Evolutionary conservation across 2,797 vertebrate species (phyloP).

Genomic region (Pseudochromis fuscus): DNA sequence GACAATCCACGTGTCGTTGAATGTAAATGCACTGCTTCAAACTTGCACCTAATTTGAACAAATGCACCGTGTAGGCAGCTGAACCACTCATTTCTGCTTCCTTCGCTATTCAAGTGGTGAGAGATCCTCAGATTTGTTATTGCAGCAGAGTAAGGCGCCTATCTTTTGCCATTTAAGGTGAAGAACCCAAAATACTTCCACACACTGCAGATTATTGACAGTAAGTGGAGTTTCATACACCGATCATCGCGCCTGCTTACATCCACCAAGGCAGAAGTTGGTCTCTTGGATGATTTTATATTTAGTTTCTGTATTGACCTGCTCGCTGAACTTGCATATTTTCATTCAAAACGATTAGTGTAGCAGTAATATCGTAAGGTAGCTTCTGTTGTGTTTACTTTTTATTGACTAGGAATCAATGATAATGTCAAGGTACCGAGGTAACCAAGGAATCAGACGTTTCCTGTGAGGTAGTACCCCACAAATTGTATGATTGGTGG

Average conservation of each 20-base stretch:
- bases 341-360: background rate
- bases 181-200: background rate
- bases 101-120: background rate
- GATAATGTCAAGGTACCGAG: background rate
- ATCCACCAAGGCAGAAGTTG: background rate
- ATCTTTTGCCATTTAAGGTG: constrained; percentile 1
- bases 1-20: background rate
- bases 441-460: background rate
- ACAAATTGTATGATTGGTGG: too few relatives aligned
- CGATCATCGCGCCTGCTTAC: background rate
- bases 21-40: too few relatives aligned
- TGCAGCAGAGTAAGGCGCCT: background rate
- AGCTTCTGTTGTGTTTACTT: background rate
- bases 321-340: background rate
- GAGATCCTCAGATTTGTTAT: background rate
- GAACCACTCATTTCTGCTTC: background rate
- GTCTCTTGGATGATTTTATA: background rate
- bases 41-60: too few relatives aligned
- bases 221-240: background rate
- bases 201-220: background rate
- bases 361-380: background rate
- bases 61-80: background rate
- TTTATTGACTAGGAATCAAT: background rate
- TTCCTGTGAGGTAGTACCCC: too few relatives aligned
- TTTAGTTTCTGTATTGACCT: background rate